Conservation (phyloP, 2,113 vertebrate genomes). For the Dromaius novaehollandiae region DNA sequence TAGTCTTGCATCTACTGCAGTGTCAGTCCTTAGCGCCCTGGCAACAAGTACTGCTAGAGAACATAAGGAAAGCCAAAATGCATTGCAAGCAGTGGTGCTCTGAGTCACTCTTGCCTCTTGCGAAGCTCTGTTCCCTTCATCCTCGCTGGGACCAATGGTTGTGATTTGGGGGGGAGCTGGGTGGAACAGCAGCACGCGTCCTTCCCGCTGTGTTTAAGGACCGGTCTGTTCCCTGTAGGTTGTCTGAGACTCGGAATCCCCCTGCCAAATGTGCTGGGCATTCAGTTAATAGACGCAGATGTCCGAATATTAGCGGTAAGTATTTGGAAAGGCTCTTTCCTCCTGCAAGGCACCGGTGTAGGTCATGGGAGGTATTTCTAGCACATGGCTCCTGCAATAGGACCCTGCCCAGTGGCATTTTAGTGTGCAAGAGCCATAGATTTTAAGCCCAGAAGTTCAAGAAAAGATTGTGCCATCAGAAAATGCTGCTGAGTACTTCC, state of each 20-base stretch:
- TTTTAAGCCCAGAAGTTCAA: background rate
- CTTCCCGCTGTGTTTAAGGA: fast-evolving
- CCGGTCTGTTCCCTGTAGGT: background rate
- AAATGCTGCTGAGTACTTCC: background rate
- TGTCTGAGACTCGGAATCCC: background rate
- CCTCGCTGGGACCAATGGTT: background rate
- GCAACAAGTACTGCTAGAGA: background rate
- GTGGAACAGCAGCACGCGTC: background rate
- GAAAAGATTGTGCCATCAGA: background rate
- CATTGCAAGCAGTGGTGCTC: fast-evolving
- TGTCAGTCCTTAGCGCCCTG: background rate
- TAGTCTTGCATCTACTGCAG: background rate
- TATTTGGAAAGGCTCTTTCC: fast-evolving
- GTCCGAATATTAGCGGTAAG: background rate
- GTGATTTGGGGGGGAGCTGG: fast-evolving
- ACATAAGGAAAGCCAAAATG: fast-evolving
- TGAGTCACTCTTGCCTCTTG: fast-evolving
- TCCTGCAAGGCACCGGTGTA: fast-evolving
- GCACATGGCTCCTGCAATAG: background rate
- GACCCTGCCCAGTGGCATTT: background rate
- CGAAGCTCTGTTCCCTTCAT: background rate
- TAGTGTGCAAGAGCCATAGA: background rate
- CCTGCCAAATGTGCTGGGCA: background rate
- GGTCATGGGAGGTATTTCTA: background rate
- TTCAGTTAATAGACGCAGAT: fast-evolving